phyloP scores from a whole-genome alignment of 2,888 invertebrate species.

The Hemistola chrysoprasaria region DNA sequence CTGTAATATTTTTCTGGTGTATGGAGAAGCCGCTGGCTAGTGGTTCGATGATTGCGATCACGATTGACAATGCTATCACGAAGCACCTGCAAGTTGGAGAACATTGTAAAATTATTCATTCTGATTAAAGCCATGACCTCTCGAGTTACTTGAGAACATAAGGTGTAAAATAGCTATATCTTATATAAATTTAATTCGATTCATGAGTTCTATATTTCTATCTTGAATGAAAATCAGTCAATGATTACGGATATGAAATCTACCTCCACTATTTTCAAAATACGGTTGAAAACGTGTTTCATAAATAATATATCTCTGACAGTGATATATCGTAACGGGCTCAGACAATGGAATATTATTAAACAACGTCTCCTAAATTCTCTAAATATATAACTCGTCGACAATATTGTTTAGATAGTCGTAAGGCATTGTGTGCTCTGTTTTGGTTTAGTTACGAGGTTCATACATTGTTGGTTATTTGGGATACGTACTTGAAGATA shows the following conservation, averaged over 20 bases:
- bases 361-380: constrained; percentile 14
- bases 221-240: too few species aligned
- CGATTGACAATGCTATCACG: constrained; percentile 51
- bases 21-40: constrained; percentile 49
- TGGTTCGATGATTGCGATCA: constrained; percentile 44
- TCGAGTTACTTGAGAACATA: too few species aligned
- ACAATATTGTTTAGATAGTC: constrained; percentile 22
- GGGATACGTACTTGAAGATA: too few species aligned
- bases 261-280: too few species aligned
- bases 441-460: constrained; percentile 18
- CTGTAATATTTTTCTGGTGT: constrained; percentile 30
- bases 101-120: background rate
- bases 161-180: too few species aligned
- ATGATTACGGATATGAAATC: too few species aligned
- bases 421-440: constrained; percentile 21
- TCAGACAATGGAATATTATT: constrained; percentile 29
- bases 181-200: too few species aligned
- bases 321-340: constrained; percentile 8
- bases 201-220: too few species aligned
- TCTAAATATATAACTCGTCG: constrained; percentile 6
- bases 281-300: too few species aligned
- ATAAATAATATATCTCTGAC: background rate
- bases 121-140: too few species aligned
- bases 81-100: constrained; percentile 58
- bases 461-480: constrained; percentile 7